Evolutionary conservation across 1,140 invertebrate species (phyloP), one percentile per base, ranked within the genome.

Genomic region (Ips nitidus): DNA sequence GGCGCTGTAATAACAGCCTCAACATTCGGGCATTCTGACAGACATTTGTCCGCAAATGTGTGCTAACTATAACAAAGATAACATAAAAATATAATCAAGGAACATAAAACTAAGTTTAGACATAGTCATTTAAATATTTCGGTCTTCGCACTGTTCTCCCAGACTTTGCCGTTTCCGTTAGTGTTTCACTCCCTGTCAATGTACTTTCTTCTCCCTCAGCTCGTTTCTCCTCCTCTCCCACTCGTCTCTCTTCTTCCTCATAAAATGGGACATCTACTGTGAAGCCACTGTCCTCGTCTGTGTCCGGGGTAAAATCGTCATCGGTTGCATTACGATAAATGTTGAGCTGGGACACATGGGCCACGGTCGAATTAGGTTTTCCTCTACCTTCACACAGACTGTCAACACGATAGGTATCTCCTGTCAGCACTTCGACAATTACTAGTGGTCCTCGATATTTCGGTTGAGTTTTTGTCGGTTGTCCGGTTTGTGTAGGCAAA

Each of bases 21-120:
- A 47, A 66, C 71, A 79, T 45, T 66, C 78, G 52, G 50, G 55
- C 3, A 71, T 73, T 8, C 43, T 47, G 8, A 47, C 4, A 8
- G 4, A 47, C 8, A 8, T 4, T 47, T 47, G n/a, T n/a, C n/a
- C n/a, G n/a, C n/a, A n/a, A n/a, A n/a, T n/a, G n/a, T n/a, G n/a
- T n/a, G n/a, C n/a, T n/a, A n/a, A n/a, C n/a, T n/a, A n/a, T n/a
- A n/a, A n/a, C n/a, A n/a, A n/a, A n/a, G n/a, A n/a, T n/a, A n/a
- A n/a, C n/a, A n/a, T n/a, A n/a, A n/a, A n/a, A n/a, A n/a, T n/a
- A n/a, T n/a, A n/a, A n/a, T n/a, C n/a, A n/a, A n/a, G n/a, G n/a
- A n/a, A n/a, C n/a, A n/a, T n/a, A n/a, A n/a, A n/a, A n/a, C n/a
- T 47, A 8, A 47, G 4, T 8, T 47, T 8, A 47, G 8, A 47